A percentile compares a stretch with the other conserved stretches of the same genome.
These are phyloP conservation scores for Beris morrisii DNA, from an alignment of 2,888 invertebrate species.

Conservation along the genomic window DNA sequence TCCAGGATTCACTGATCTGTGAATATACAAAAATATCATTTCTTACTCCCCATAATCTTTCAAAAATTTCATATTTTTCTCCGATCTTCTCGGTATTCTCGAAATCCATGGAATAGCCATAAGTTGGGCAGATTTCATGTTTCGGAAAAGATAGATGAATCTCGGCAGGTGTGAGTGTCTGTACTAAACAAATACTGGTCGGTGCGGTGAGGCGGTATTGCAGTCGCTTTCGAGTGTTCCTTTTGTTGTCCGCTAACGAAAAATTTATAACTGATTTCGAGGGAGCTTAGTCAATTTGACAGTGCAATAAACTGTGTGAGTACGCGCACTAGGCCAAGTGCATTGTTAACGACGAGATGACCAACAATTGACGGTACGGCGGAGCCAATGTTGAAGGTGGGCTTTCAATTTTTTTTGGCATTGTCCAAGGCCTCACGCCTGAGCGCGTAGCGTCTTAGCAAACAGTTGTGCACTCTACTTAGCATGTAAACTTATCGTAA, in stretches of 20 bases:
- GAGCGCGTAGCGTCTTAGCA: no score
- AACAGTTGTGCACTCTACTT: no score
- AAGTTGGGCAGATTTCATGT: not conserved
- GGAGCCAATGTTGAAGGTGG: no score
- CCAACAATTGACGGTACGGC: not conserved
- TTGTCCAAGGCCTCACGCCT: not conserved
- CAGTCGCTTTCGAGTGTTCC: conserved; percentile 17
- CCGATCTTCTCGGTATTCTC: not conserved
- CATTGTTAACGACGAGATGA: conserved; percentile 21
- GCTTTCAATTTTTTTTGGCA: conserved; percentile 20
- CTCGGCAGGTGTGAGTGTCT: conserved; percentile 24
- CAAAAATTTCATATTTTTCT: no score
- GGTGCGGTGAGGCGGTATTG: not conserved
- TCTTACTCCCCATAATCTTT: no score
- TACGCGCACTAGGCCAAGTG: conserved; percentile 25
- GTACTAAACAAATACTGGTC: not conserved
- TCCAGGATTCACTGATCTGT: no score
- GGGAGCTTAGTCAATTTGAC: not conserved
- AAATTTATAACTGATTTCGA: conserved; percentile 32
- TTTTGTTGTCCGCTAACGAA: conserved; percentile 24
- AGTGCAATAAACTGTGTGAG: conserved; percentile 4
- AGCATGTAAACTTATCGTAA: no score
- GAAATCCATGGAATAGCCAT: conserved; percentile 17
- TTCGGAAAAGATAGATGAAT: conserved; percentile 18
- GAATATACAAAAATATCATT: no score